Evolutionary conservation across 1,140 invertebrate species (phyloP), one percentile per base, ranked within the genome.

Genomic region (Mizuhopecten yessoensis): DNA sequence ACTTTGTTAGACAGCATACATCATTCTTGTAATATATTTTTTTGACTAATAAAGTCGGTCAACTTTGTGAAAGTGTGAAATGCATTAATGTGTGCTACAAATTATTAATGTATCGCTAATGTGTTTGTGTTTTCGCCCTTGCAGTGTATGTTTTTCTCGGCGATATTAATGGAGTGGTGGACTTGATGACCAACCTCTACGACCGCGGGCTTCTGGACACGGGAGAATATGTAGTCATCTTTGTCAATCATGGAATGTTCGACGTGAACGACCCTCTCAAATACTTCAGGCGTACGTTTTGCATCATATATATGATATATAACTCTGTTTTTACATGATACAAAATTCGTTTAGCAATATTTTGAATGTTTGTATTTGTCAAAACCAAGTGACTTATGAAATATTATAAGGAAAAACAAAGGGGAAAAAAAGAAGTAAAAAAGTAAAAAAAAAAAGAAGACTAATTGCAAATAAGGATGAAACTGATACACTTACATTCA

Each of bases 181-280:
- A 99, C 91, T 98, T 99, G 97, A 98, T 99, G 98, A 97, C 97
- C 57, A 98, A 98, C 13, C 98, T 99, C 98, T 98, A 99, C 95
- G 98, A 98, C 89, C 97, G 98, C 88, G 98, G 98, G 89, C 95
- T 99, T 87, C 98, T 99, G 95, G 98, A 98, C 33, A 98, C 98
- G 90, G 98, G 99, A 17, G 98, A 99, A 95, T 99, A 99, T 96
- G 98, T 99, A 97, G 98, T 99, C 86, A 99, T 99, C 95, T 98
- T 98, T 96, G 98, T 99, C 11, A 99, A 99, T 95, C 98, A 98
- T 97, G 98, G 98, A 97, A 98, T 98, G 0, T 99, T 98, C 96
- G 97, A 98, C 15, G 96, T 97, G 57, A 90, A 93, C 17, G 98
- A 97, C 94, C 98, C 98, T 15, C 97, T 97, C 91, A 98, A 98